These are phyloP conservation scores for Scaptomyza polygonia DNA, from an alignment of 2,888 invertebrate genomes.

Conservation along the genomic window DNA sequence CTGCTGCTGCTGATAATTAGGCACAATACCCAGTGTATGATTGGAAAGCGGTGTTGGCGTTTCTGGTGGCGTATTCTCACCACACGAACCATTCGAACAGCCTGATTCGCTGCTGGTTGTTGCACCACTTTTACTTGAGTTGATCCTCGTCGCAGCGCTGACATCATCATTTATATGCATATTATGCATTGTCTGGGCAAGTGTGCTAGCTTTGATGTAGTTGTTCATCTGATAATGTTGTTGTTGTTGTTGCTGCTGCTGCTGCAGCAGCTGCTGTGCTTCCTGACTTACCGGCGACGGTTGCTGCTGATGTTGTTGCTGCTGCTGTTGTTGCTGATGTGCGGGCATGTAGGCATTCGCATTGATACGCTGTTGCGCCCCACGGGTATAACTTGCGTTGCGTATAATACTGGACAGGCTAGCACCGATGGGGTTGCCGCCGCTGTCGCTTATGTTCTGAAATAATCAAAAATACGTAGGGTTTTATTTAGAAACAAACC, in stretches of 20 bases:
- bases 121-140: conserved; percentile 79
- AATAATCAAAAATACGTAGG: conserved; percentile 25
- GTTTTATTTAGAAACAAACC: background rate
- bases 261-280: conserved; percentile 71
- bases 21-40: conserved; percentile 60
- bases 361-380: conserved; percentile 81
- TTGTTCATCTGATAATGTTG: conserved; percentile 78
- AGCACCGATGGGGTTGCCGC: conserved; percentile 75
- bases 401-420: conserved; percentile 82
- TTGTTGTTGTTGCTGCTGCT: conserved; percentile 39
- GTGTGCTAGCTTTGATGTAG: conserved; percentile 67
- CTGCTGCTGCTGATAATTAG: conserved; percentile 47
- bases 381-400: conserved; percentile 82
- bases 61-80: conserved; percentile 83
- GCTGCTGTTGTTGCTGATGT: conserved; percentile 70
- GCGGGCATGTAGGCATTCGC: conserved; percentile 76
- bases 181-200: conserved; percentile 78
- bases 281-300: conserved; percentile 47
- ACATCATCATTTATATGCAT: conserved; percentile 72
- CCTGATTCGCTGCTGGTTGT: conserved; percentile 83
- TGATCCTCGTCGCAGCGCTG: conserved; percentile 66
- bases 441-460: conserved; percentile 80
- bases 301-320: conserved; percentile 34
- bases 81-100: conserved; percentile 84
- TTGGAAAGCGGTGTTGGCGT: conserved; percentile 80